phyloP scores from a whole-genome alignment of 1,140 invertebrate species.

The Zaprionus capensis region DNA sequence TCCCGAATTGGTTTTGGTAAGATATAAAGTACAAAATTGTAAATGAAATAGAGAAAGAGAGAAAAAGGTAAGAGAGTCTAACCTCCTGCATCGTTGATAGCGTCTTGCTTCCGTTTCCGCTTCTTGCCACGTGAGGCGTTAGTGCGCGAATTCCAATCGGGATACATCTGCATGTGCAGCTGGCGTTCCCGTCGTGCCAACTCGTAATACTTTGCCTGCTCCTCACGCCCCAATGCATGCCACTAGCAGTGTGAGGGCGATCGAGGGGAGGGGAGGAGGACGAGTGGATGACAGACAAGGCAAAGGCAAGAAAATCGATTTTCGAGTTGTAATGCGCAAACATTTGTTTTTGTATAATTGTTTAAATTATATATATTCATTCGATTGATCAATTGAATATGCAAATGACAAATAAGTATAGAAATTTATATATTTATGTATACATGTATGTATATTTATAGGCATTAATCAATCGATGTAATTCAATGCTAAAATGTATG shows the following conservation, averaged over 20 bases:
- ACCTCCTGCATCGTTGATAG: conserved; percentile 96
- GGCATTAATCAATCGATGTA: conserved; percentile 18
- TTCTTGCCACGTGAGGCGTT: conserved; percentile 99
- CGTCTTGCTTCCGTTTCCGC: conserved; percentile 99
- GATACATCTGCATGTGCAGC: conserved; percentile 99
- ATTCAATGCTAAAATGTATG: conserved; percentile 7
- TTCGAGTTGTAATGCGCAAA: conserved; percentile 35
- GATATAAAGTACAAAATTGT: conserved; percentile 41
- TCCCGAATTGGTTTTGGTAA: conserved; percentile 30
- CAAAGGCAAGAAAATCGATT: conserved; percentile 5
- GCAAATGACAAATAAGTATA: conserved; percentile 6
- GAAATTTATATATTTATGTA: not conserved
- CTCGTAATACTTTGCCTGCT: conserved; percentile 99
- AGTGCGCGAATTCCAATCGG: conserved; percentile 99
- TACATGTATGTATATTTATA: not conserved
- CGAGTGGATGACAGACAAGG: not conserved
- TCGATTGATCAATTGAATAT: not conserved
- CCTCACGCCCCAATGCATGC: conserved; percentile 98
- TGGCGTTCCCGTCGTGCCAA: conserved; percentile 98
- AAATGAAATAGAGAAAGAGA: conserved; percentile 36
- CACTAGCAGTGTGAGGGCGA: conserved; percentile 88
- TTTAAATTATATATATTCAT: conserved; percentile 15
- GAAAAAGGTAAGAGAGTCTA: conserved; percentile 59
- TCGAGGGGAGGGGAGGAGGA: not conserved
- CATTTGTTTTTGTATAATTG: conserved; percentile 6